These are phyloP conservation scores for Phoenicopterus ruber DNA, from an alignment of 2,113 vertebrate genomes.

Conservation along the genomic window DNA sequence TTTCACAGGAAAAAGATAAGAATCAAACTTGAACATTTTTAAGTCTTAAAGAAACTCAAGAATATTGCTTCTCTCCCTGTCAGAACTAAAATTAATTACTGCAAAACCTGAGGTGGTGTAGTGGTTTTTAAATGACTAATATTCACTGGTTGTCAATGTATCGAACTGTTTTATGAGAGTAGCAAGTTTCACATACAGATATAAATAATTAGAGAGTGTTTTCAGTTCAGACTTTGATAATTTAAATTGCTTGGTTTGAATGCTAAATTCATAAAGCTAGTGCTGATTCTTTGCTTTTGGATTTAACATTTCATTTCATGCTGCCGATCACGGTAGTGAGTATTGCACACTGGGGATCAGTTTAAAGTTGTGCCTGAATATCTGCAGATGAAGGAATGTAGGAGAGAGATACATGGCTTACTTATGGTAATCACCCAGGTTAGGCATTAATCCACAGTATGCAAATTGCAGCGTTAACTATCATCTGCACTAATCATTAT, in stretches of 20 bases:
- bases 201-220: slow-evolving; percentile 2
- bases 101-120: neutral
- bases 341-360: neutral
- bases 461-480: neutral
- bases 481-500: neutral
- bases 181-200: neutral
- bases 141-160: neutral
- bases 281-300: neutral
- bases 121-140: neutral
- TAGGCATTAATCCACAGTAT: neutral
- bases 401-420: neutral
- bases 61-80: neutral
- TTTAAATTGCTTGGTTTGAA: neutral
- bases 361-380: neutral
- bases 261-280: neutral
- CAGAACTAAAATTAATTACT: neutral
- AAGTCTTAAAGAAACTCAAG: neutral
- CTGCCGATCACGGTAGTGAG: neutral
- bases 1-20: neutral
- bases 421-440: neutral
- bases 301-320: neutral
- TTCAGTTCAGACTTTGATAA: neutral
- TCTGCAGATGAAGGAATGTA: neutral
- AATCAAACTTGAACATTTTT: neutral
- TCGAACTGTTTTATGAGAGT: neutral